Percentiles rank a stretch among this genome's conserved stretches.
Conservation (phyloP, 2,113 vertebrate genomes). For the Larimichthys crocea region DNA sequence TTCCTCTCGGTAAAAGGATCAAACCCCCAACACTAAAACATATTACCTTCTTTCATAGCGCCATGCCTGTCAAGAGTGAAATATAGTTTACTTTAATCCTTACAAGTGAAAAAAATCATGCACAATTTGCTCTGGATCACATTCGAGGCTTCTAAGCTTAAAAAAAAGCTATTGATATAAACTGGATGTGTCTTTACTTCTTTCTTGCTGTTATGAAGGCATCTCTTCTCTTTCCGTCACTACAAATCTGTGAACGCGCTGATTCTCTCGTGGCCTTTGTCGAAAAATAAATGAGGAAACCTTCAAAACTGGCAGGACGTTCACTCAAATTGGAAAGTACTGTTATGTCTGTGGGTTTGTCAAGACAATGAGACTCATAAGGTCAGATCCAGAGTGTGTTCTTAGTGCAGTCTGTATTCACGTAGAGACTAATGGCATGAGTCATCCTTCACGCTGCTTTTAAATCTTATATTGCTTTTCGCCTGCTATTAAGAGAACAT, state of each 20-base stretch:
- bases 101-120: slow-evolving; percentile 39
- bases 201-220: slow-evolving; percentile 9
- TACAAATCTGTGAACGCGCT: slow-evolving; percentile 7
- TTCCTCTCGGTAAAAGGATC: slow-evolving; percentile 45
- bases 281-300: slow-evolving; percentile 34
- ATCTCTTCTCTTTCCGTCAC: slow-evolving; percentile 30
- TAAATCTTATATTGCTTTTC: slow-evolving; percentile 27
- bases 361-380: slow-evolving; percentile 44
- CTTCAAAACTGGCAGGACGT: slow-evolving; percentile 22
- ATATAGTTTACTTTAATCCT: slow-evolving; percentile 67
- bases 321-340: slow-evolving; percentile 26
- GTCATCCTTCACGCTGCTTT: slow-evolving; percentile 3
- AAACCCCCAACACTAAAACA: slow-evolving; percentile 40
- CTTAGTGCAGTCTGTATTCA: slow-evolving; percentile 41
- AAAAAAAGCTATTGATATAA: slow-evolving; percentile 7
- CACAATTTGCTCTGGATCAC: slow-evolving; percentile 44
- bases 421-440: slow-evolving; percentile 42
- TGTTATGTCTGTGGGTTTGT: slow-evolving; percentile 20
- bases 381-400: slow-evolving; percentile 7
- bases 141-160: slow-evolving; percentile 48
- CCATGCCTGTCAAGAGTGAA: slow-evolving; percentile 61
- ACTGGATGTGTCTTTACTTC: slow-evolving; percentile 19
- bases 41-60: slow-evolving; percentile 51
- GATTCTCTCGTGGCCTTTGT: slow-evolving; percentile 9
- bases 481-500: not conserved